phyloP scores from a whole-genome alignment of 2,888 invertebrate species.

The Trypoxylon attenuatum region DNA sequence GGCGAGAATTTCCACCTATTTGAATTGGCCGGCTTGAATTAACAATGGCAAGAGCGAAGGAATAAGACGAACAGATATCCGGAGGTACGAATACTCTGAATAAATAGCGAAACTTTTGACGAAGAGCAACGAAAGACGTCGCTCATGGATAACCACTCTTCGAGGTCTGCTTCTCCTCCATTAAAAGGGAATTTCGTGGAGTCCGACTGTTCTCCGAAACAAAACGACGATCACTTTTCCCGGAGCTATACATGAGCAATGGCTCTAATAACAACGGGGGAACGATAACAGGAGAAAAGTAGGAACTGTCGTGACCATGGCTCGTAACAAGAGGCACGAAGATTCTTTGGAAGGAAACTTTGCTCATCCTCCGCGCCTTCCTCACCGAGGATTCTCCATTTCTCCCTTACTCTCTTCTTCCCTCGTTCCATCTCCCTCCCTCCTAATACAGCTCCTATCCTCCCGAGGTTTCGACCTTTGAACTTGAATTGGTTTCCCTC shows the following conservation, averaged over 20 bases:
- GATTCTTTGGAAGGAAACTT: slow-evolving; percentile 32
- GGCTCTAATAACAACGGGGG: slow-evolving; percentile 25
- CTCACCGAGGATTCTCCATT: slow-evolving; percentile 10
- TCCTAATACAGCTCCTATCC: slow-evolving; percentile 16
- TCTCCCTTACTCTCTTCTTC: not conserved
- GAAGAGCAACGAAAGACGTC: too few species aligned
- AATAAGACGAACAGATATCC: too few species aligned
- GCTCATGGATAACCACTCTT: too few species aligned
- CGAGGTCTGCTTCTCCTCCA: not conserved
- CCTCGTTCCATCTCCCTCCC: slow-evolving; percentile 3
- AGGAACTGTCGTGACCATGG: slow-evolving; percentile 31
- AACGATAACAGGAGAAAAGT: slow-evolving; percentile 27
- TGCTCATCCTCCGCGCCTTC: slow-evolving; percentile 20
- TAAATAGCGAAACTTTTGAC: too few species aligned
- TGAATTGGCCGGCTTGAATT: too few species aligned
- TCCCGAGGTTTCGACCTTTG: slow-evolving; percentile 31
- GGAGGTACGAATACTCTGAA: too few species aligned
- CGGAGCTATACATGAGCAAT: slow-evolving; percentile 7
- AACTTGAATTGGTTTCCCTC: slow-evolving; percentile 30
- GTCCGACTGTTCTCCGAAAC: not conserved
- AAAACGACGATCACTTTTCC: not conserved
- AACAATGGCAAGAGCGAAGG: too few species aligned
- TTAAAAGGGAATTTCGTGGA: not conserved
- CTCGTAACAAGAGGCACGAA: slow-evolving; percentile 26
- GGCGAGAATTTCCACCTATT: too few species aligned